Conservation (phyloP, 1,140 invertebrate genomes). For the Brachionus koreanus region DNA sequence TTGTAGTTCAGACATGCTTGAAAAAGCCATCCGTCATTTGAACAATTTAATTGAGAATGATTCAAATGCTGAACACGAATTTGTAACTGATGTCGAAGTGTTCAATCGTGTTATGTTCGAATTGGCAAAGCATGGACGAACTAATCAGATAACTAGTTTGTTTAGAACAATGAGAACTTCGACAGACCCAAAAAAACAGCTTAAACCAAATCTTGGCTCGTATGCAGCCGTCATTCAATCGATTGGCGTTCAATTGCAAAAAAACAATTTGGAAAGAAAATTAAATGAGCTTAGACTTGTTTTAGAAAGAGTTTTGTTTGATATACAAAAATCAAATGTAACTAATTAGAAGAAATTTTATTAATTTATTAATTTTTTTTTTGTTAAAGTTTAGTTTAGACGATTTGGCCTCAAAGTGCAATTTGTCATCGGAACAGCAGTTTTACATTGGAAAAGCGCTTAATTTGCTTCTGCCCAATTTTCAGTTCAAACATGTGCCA, state of each 20-base stretch:
- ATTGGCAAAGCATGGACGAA: conserved; percentile 9
- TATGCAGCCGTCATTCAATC: conserved; percentile 20
- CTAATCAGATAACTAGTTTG: background rate
- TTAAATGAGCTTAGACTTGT: background rate
- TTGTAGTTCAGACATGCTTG: background rate
- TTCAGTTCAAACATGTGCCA: background rate
- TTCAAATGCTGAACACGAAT: background rate
- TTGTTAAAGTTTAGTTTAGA: background rate
- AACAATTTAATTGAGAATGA: background rate
- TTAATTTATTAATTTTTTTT: background rate
- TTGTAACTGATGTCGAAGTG: conserved; percentile 16
- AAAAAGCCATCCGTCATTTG: background rate
- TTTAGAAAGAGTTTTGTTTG: conserved; percentile 16
- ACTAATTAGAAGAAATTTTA: background rate
- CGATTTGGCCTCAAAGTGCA: background rate
- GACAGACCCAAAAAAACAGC: background rate
- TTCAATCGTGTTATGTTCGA: conserved; percentile 43
- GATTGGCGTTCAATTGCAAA: background rate
- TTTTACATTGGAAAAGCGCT: conserved; percentile 11
- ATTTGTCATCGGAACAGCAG: conserved; percentile 21
- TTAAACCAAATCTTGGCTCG: conserved; percentile 19
- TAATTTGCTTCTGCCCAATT: background rate
- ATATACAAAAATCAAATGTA: conserved; percentile 39
- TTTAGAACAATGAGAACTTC: conserved; percentile 20
- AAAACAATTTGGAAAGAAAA: background rate